Evolutionary conservation across 30 jellyfish, hydroid and myxozoan species (phyloP), one percentile per base, ranked within the genome.

Genomic region (Aurelia sp.): DNA sequence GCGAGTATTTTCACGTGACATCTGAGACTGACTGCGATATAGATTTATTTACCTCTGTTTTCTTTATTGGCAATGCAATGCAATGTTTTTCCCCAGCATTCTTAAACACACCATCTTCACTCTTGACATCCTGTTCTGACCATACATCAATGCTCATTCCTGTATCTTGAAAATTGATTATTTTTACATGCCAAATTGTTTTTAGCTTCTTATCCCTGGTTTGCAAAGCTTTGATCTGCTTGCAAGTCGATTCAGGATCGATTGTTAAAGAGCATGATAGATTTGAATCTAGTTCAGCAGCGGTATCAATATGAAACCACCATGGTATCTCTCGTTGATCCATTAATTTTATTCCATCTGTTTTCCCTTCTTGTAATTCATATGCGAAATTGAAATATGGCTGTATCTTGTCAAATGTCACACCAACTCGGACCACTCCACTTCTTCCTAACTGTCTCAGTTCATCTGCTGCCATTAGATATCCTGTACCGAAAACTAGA

Each of bases 341-440:
- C 3, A 13, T 38, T 33, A 88, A 63, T 19, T 35, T 63, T 15
- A 78, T 63, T 27, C 91, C 91, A 20, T 62, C 82, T n/a, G 38
- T 7, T 6, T 35, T 20, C 47, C 52, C 68, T 21, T 58, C 85
- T 35, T 52, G 59, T 62, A 88, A 40, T n/a, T 77, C 87, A 27
- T 88, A 88, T 8, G 86, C 96, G 68, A 72, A 90, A 40, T 78
- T 80, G 33, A 90, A 68, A 75, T 90, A 90, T 15, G 97, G 97
- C 4, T 22, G 78, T 24, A 76, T 70, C 16, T 60, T 75, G 16
- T 55, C n/a, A 52, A 90, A 81, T 18, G 81, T 90, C 7, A 90
- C 94, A 16, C 97, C 97, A 12, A 82, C 88, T 33, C 89, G 18
- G 8, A 82, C 67, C 13, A 75, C 74, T 10, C 94, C 97, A 19